These are phyloP conservation scores for Pseudochirops corinnae DNA, from an alignment of 2,797 vertebrate species.

Conservation along the genomic window DNA sequence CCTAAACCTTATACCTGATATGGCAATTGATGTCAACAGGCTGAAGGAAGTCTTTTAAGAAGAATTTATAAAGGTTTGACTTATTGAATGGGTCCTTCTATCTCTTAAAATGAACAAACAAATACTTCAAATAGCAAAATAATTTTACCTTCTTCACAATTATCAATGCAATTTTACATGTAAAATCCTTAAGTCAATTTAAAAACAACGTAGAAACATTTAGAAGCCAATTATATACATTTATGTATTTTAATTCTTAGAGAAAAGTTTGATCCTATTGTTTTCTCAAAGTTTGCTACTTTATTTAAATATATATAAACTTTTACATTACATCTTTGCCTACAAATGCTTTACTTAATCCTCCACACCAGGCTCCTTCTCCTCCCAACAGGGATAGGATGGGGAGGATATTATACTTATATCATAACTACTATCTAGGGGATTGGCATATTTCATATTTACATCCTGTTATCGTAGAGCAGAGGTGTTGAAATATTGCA, in stretches of 20 bases:
- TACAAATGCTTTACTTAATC: too few species aligned
- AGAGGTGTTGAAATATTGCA: not conserved
- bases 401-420: not conserved
- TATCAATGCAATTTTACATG: not conserved
- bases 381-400: too few species aligned
- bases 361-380: too few species aligned
- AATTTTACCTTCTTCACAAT: not conserved
- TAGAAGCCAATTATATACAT: too few species aligned
- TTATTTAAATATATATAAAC: too few species aligned
- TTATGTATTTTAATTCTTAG: too few species aligned
- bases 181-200: not conserved
- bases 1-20: not conserved
- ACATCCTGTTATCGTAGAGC: not conserved
- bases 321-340: too few species aligned
- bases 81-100: not conserved
- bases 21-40: not conserved
- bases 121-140: not conserved
- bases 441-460: not conserved
- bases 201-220: too few species aligned
- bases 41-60: not conserved
- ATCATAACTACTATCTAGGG: not conserved
- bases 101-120: not conserved
- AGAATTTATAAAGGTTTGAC: not conserved
- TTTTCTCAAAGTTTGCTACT: too few species aligned
- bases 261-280: too few species aligned